Conservation (phyloP, 2,888 invertebrate species). For the Drosophila yooni region DNA sequence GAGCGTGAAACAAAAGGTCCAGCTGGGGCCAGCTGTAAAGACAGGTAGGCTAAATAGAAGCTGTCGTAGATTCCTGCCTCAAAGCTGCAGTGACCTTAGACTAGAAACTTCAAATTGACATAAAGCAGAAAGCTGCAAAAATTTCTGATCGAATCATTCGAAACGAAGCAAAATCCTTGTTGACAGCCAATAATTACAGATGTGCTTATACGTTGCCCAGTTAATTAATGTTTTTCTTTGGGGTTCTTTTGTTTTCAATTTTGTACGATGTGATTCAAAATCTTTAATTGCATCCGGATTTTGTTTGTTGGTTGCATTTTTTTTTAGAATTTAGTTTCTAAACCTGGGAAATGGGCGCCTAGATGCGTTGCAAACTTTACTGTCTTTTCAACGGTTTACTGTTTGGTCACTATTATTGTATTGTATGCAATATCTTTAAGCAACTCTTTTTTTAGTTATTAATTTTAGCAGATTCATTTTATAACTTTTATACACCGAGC, state of each 20-base stretch:
- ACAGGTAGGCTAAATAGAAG: constrained; percentile 8
- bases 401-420: neutral
- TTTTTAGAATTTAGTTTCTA: neutral
- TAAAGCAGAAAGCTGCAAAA: neutral
- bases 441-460: neutral
- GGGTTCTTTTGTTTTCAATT: neutral
- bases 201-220: constrained; percentile 1
- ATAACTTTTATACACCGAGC: neutral
- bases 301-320: neutral
- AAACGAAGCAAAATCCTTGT: constrained; percentile 7
- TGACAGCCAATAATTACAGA: constrained; percentile 27
- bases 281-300: neutral
- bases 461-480: neutral
- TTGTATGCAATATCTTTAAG: neutral
- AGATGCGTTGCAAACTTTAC: neutral
- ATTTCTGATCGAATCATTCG: constrained; percentile 12
- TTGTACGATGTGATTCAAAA: neutral
- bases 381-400: neutral
- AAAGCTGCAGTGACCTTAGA: constrained; percentile 16
- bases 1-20: constrained; percentile 12
- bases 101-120: neutral
- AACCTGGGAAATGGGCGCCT: neutral
- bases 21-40: neutral
- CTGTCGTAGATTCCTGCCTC: constrained; percentile 12
- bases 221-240: neutral